These are phyloP conservation scores for Salvelinus alpinus DNA, from an alignment of 2,113 vertebrate species.

Conservation along the genomic window DNA sequence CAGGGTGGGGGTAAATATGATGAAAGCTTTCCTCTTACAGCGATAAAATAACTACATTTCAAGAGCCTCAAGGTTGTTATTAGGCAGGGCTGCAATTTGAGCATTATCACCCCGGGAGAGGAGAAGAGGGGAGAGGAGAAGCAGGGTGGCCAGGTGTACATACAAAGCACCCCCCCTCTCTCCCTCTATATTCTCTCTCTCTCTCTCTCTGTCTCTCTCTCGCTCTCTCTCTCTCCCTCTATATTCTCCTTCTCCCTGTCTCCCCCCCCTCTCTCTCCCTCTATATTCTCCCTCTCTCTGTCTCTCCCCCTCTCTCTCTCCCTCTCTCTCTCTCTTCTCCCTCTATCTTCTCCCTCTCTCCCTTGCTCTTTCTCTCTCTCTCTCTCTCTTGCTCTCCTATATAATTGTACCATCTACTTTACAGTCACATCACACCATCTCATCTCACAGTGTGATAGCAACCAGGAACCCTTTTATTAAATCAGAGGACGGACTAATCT, in stretches of 20 bases:
- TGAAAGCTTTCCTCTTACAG: conserved; percentile 47
- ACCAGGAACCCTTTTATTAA: conserved; percentile 50
- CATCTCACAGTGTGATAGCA: conserved; percentile 37
- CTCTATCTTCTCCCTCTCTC: background rate
- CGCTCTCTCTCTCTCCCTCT: no score
- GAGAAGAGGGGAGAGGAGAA: background rate
- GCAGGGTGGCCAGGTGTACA: conserved; percentile 37
- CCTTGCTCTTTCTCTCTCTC: no score
- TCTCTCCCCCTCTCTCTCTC: no score
- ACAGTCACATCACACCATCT: conserved; percentile 50
- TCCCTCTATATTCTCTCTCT: conserved; percentile 36
- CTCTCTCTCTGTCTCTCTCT: conserved; percentile 34
- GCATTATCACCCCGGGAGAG: conserved; percentile 43
- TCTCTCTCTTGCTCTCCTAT: conserved; percentile 30
- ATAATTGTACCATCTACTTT: conserved; percentile 42
- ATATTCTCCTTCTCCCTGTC: no score
- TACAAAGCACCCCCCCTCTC: conserved; percentile 23
- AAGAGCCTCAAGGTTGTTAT: conserved; percentile 64
- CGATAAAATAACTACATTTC: conserved; percentile 57
- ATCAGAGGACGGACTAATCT: conserved; percentile 47
- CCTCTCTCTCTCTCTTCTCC: background rate
- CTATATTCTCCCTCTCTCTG: no score
- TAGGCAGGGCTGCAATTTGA: conserved; percentile 64
- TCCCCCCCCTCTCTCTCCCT: no score
- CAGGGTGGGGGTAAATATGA: conserved; percentile 57